These are phyloP conservation scores for Odocoileus hemionus DNA, from an alignment of 2,113 vertebrate species.

Conservation along the genomic window DNA sequence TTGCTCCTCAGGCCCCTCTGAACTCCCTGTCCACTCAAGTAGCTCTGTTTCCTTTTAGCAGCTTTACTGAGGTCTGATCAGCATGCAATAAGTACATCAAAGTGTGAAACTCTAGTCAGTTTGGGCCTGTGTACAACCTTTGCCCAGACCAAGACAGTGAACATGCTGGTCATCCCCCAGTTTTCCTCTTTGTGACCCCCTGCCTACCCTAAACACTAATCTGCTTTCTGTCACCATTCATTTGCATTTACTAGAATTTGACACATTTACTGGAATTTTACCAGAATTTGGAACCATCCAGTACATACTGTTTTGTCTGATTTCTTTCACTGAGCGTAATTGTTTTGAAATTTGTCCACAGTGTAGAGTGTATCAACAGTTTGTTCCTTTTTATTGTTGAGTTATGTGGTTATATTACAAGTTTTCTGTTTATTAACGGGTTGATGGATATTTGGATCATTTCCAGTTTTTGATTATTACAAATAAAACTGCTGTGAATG, in stretches of 20 bases:
- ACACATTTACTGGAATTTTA: not conserved
- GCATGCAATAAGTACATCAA: accelerated
- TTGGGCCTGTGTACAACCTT: not conserved
- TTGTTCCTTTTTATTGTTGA: not conserved
- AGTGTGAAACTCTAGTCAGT: not conserved
- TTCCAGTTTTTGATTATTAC: not conserved
- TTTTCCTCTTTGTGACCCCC: not conserved
- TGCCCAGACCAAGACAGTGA: not conserved
- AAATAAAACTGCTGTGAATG: not conserved
- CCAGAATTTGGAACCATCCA: not conserved
- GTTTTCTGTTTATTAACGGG: not conserved
- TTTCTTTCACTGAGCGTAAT: not conserved
- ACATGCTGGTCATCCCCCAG: not conserved
- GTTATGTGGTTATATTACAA: not conserved
- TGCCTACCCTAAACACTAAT: not conserved
- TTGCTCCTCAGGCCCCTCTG: not conserved
- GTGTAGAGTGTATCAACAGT: not conserved
- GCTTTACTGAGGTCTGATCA: not conserved
- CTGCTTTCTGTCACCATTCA: not conserved
- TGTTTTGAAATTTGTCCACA: not conserved
- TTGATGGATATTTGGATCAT: not conserved
- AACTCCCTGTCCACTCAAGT: not conserved
- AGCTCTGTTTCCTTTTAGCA: too few relatives aligned
- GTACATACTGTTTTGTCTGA: not conserved
- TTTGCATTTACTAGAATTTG: not conserved